These are phyloP conservation scores for Oreochromis spilurus DNA, from an alignment of 2,113 vertebrate species.

Conservation along the genomic window DNA sequence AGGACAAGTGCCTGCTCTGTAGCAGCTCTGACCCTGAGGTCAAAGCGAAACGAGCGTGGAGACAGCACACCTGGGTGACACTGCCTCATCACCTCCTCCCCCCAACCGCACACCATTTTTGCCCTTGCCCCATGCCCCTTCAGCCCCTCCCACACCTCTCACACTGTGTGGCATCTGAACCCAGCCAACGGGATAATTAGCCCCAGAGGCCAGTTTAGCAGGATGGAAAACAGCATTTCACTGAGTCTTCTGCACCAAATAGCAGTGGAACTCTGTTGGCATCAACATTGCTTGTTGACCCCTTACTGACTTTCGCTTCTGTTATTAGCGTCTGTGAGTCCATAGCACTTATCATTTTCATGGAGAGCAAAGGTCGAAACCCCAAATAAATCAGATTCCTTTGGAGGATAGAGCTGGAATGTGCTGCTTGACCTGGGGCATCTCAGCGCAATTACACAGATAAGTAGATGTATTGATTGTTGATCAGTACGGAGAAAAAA, in stretches of 20 bases:
- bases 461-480: neutral
- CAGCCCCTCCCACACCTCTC: neutral
- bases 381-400: neutral
- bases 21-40: conserved; percentile 4
- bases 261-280: conserved; percentile 41
- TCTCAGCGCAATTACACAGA: neutral
- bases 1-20: neutral
- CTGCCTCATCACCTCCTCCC: neutral
- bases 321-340: neutral
- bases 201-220: conserved; percentile 59
- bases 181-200: conserved; percentile 66
- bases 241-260: conserved; percentile 64
- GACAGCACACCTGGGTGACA: conserved; percentile 39
- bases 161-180: conserved; percentile 66
- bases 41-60: neutral
- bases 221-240: conserved; percentile 44
- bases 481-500: neutral
- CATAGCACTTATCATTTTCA: neutral
- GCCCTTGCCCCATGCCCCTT: conserved; percentile 42
- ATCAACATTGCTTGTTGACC: conserved; percentile 41
- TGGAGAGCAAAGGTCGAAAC: neutral
- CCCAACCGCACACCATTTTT: neutral
- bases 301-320: neutral
- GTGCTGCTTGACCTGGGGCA: neutral
- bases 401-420: neutral